A percentile compares a stretch with the other conserved stretches of the same genome.
phyloP scores from a whole-genome alignment of 2,113 vertebrate species.

The Charadrius vociferus region DNA sequence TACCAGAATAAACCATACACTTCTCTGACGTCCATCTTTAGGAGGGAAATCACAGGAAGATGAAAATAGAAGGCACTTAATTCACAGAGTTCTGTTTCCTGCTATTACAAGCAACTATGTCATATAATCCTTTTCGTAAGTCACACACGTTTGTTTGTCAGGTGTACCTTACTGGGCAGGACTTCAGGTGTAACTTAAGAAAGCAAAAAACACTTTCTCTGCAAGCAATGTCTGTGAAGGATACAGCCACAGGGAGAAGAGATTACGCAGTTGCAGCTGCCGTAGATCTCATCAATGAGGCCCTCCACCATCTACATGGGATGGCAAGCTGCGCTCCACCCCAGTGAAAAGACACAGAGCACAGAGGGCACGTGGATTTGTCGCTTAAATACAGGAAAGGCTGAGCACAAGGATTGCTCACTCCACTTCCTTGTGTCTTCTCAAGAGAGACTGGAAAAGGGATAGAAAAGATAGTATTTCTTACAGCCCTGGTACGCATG shows the following conservation, averaged over 20 bases:
- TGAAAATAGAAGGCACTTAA: neutral
- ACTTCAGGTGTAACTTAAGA: neutral
- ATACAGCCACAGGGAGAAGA: neutral
- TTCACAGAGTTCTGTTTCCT: neutral
- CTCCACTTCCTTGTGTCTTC: neutral
- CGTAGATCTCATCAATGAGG: neutral
- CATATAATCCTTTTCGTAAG: neutral
- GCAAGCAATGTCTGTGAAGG: neutral
- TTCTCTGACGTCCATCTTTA: constrained; percentile 4
- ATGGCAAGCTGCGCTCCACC: neutral
- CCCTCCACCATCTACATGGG: neutral
- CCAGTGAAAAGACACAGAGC: neutral
- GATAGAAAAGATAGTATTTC: neutral
- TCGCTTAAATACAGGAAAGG: neutral
- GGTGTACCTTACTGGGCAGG: neutral
- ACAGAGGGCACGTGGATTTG: neutral
- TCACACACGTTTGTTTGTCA: neutral
- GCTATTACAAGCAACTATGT: neutral
- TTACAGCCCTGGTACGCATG: fast-evolving
- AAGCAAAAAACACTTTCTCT: neutral
- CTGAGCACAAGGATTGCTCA: neutral
- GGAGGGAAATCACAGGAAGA: neutral
- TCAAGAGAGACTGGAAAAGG: neutral
- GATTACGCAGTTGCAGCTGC: neutral
- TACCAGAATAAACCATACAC: neutral